Evolutionary conservation across 1,140 invertebrate genomes (phyloP), one percentile per base, ranked within the genome.

Genomic region (Drosophila quadrilineata): DNA sequence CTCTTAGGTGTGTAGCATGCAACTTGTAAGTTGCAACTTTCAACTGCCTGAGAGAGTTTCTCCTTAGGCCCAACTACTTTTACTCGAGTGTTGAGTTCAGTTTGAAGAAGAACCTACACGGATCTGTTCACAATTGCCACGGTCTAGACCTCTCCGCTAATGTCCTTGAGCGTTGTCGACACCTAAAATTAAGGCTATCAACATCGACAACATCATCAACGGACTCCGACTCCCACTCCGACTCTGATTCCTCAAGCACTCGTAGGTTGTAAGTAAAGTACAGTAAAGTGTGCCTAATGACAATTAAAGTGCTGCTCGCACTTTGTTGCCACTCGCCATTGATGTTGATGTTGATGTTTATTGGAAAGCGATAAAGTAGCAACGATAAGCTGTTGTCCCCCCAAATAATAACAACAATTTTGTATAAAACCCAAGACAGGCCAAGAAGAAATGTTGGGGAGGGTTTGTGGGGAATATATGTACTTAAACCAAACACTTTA

Each of bases 111-210:
- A 65, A 65, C 45, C 29, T 50, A 58, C 43, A 43, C 24, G n/a
- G n/a, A n/a, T 17, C 36, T 58, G 33, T n/a, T n/a, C n/a, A 41
- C 6, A 31, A 17, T 43, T 24, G 56, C 45, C 56, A 49, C 29
- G 45, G 22, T 35, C 29, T 12, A 4, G 33, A 5, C 6, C 33
- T 35, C 33, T 29, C 10, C 28, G 28, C n/a, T 53, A 60, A 65
- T 64, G 70, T 72, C 58, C 70, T 77, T 56, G 69, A 73, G 53
- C 54, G 33, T 28, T 79, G 66, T 74, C 70, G 75, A 74, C 66
- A 79, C 75, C 75, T 79, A 45, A 79, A 79, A 74, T 79, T 74
- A 79, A 63, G 65, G 46, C 73, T 72, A 72, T 77, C 71, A 64
- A 53, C 54, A 40, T 26, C 21, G 26, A 43, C 58, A 57, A 36